These are phyloP conservation scores for Ptilorrhoa leucosticta DNA, from an alignment of 2,113 vertebrate species.

Conservation along the genomic window DNA sequence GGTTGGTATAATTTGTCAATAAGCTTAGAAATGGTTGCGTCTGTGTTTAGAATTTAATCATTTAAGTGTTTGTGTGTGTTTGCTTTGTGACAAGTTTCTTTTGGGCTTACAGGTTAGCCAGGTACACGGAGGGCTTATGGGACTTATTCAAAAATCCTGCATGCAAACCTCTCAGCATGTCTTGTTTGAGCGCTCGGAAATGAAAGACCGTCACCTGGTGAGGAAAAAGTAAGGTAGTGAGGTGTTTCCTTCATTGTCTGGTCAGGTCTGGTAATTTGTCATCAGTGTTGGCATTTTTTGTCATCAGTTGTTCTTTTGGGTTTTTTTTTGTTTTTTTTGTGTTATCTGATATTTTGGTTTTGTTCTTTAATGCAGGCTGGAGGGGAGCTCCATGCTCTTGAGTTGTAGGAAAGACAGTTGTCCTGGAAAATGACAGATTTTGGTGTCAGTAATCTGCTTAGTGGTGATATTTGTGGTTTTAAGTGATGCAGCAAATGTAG, in stretches of 20 bases:
- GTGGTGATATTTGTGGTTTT: background rate
- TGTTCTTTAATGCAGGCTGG: background rate
- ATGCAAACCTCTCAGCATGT: slow-evolving; percentile 83
- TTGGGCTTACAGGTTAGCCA: slow-evolving; percentile 82
- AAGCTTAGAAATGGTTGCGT: background rate
- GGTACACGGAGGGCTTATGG: slow-evolving; percentile 87
- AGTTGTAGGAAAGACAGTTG: background rate
- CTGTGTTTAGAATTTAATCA: background rate
- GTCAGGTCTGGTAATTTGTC: background rate
- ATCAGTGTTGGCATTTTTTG: background rate
- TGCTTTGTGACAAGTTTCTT: background rate
- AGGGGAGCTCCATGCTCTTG: background rate
- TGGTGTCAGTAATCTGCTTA: background rate
- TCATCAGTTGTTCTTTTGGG: background rate
- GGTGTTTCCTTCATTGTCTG: background rate
- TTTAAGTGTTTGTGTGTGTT: background rate
- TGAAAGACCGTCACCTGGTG: slow-evolving; percentile 87
- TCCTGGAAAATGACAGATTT: background rate
- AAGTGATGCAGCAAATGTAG: background rate
- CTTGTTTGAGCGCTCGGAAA: slow-evolving; percentile 92
- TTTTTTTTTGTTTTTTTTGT: background rate
- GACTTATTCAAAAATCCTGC: slow-evolving; percentile 87
- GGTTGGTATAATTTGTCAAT: background rate
- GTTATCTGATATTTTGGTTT: background rate
- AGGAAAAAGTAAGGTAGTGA: slow-evolving; percentile 79